Conservation (phyloP, 1,140 invertebrate species). For the Lucilia cuprina region DNA sequence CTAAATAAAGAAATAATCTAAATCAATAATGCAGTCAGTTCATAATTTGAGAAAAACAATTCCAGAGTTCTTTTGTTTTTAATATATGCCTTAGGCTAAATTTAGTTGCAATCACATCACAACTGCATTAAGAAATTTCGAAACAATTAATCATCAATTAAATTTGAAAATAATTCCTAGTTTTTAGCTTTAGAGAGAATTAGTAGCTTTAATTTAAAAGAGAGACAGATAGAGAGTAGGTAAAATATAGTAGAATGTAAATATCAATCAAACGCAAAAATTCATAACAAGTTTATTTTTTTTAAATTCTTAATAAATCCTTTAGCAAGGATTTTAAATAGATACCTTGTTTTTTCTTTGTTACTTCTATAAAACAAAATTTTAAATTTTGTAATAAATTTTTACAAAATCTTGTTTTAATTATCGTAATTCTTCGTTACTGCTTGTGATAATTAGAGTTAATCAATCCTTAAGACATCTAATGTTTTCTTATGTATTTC, state of each 20-base stretch:
- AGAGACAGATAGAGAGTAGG: background rate
- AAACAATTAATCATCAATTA: too few relatives aligned
- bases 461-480: slow-evolving; percentile 1
- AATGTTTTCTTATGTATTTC: slow-evolving; percentile 26
- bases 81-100: too few relatives aligned
- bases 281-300: background rate
- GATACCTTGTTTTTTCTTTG: slow-evolving; percentile 14
- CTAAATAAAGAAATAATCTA: too few relatives aligned
- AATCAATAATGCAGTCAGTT: too few relatives aligned
- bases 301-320: background rate
- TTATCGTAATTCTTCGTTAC: background rate
- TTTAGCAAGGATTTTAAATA: background rate
- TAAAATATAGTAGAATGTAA: background rate
- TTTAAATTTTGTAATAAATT: background rate
- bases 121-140: too few relatives aligned
- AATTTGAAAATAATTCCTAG: too few relatives aligned
- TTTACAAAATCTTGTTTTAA: background rate
- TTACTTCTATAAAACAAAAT: background rate
- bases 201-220: background rate
- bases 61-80: too few relatives aligned
- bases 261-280: background rate
- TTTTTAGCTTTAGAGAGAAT: too few relatives aligned
- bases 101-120: too few relatives aligned
- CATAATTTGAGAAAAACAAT: too few relatives aligned
- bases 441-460: background rate